Evolutionary conservation across 2,888 invertebrate genomes (phyloP).

Genomic region (Alviniconcha strummeri): DNA sequence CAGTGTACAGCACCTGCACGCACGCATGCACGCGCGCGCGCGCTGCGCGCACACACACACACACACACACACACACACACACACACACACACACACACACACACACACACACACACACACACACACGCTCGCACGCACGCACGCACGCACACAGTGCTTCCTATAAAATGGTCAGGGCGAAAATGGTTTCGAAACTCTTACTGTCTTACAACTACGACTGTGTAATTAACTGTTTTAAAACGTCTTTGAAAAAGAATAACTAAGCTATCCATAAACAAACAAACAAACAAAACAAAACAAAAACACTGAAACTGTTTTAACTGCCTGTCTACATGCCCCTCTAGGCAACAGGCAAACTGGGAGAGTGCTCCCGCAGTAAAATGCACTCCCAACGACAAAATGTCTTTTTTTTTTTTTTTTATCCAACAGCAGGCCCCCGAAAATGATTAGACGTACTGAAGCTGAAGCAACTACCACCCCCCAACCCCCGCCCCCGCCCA

Average conservation of each 20-base stretch:
- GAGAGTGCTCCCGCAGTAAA: not conserved
- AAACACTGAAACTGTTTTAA: no score
- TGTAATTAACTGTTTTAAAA: no score
- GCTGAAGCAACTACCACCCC: no score
- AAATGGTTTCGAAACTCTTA: no score
- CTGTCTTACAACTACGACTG: no score
- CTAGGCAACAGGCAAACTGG: no score
- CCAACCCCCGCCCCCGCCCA: no score
- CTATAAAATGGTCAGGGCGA: not conserved
- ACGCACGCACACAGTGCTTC: not conserved
- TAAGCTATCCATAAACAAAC: no score
- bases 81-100: not conserved
- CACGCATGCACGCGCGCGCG: not conserved
- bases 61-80: constrained; percentile 1
- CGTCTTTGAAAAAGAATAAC: no score
- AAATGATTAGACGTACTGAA: no score
- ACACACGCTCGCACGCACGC: constrained; percentile 15
- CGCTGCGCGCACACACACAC: not conserved
- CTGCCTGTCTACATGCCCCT: not conserved
- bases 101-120: not conserved
- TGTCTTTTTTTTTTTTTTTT: not conserved
- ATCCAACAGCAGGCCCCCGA: no score
- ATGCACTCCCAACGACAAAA: not conserved
- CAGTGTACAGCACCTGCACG: not conserved
- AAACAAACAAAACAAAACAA: no score